These are phyloP conservation scores for Penaeus japonicus DNA, from an alignment of 1,140 invertebrate genomes.

Conservation along the genomic window DNA sequence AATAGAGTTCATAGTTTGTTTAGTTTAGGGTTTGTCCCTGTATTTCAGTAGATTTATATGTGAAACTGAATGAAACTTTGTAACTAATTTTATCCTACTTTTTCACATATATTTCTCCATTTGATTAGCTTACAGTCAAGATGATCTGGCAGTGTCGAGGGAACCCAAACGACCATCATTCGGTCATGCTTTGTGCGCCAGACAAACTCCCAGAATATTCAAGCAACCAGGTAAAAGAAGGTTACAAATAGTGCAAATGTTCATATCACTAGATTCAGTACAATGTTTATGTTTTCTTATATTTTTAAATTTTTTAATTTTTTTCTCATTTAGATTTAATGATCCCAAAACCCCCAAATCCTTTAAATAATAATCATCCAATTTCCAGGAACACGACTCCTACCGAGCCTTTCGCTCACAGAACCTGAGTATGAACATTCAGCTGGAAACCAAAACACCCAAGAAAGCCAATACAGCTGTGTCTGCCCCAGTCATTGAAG, in stretches of 20 bases:
- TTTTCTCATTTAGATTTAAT: not conserved
- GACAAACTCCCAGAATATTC: constrained; percentile 97
- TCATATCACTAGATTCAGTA: constrained; percentile 8
- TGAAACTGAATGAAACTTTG: not conserved
- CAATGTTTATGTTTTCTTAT: not conserved
- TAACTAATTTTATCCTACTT: not conserved
- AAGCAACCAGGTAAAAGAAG: constrained; percentile 77
- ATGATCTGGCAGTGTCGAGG: constrained; percentile 91
- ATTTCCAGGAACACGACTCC: constrained; percentile 67
- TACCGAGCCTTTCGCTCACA: constrained; percentile 89
- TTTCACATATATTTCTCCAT: not conserved
- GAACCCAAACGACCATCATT: constrained; percentile 94
- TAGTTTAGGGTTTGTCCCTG: too few relatives aligned
- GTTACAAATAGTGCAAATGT: not conserved
- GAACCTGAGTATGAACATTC: constrained; percentile 87
- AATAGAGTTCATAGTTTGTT: not conserved
- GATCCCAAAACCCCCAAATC: not conserved
- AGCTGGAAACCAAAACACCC: constrained; percentile 83
- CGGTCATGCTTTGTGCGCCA: constrained; percentile 95
- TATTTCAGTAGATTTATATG: not conserved
- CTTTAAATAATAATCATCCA: not conserved
- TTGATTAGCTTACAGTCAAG: constrained; percentile 74
- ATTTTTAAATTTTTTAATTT: not conserved
- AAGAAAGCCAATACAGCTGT: constrained; percentile 50
- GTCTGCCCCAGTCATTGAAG: constrained; percentile 70